These are phyloP conservation scores for Diglossa cyanea DNA, from an alignment of 2,797 vertebrate genomes.

Conservation along the genomic window DNA sequence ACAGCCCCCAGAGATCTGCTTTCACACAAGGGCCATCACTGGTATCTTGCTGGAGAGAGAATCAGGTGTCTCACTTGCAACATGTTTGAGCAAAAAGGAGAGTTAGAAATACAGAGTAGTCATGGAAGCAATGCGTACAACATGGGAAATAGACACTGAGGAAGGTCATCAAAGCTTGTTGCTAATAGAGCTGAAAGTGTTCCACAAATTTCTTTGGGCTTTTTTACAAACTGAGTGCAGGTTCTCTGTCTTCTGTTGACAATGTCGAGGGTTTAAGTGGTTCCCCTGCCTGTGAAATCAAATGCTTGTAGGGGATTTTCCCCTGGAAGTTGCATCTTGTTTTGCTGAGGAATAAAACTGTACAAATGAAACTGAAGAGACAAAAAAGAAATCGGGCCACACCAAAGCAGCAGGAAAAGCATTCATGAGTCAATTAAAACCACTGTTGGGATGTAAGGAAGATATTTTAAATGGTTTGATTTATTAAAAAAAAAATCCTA, in stretches of 20 bases:
- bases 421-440: not conserved
- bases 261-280: not conserved
- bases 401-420: not conserved
- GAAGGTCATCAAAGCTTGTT: not conserved
- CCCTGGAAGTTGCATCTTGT: not conserved
- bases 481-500: not conserved
- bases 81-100: not conserved
- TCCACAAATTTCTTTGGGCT: not conserved
- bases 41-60: not conserved
- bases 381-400: not conserved
- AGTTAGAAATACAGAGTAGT: not conserved
- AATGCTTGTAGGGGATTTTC: rapidly evolving
- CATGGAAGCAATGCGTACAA: rapidly evolving
- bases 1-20: not conserved
- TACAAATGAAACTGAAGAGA: not conserved
- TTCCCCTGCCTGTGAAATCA: not conserved
- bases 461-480: not conserved
- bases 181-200: not conserved
- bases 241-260: not conserved
- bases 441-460: not conserved
- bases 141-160: not conserved
- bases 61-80: not conserved
- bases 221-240: rapidly evolving
- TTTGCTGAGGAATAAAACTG: not conserved
- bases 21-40: not conserved